Percentiles rank a stretch among this genome's conserved stretches.
Conservation (phyloP, 2,113 vertebrate species). For the Megalops atlanticus region DNA sequence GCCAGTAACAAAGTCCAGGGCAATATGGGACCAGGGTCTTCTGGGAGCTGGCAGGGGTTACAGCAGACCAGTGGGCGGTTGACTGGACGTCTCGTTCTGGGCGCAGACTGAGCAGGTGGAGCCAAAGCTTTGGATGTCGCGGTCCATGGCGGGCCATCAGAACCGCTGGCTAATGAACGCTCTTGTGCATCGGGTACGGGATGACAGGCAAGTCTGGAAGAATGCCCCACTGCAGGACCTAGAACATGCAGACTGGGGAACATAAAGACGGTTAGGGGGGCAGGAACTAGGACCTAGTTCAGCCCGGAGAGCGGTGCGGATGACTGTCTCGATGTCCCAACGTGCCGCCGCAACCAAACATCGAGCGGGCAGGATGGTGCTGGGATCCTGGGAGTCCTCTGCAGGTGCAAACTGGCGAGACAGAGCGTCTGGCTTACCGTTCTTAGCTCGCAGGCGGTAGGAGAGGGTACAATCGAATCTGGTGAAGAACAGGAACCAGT, state of each 20-base stretch:
- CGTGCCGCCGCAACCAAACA: background rate
- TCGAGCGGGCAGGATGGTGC: background rate
- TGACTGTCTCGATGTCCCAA: background rate
- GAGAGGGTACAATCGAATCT: background rate
- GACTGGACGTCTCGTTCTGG: background rate
- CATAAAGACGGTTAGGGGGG: background rate
- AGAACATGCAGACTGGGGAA: background rate
- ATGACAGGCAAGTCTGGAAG: background rate
- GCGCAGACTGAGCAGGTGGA: conserved; percentile 3
- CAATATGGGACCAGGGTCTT: too few species aligned
- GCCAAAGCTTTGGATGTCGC: background rate
- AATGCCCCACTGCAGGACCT: conserved; percentile 16
- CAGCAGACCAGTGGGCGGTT: background rate
- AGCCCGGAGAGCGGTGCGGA: background rate
- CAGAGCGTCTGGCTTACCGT: conserved; percentile 6
- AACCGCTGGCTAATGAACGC: background rate
- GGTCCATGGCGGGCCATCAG: background rate
- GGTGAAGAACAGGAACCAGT: background rate
- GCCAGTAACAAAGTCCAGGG: too few species aligned
- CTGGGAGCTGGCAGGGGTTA: too few species aligned
- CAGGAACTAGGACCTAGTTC: background rate
- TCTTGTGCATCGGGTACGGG: background rate
- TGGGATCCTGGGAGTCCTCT: background rate
- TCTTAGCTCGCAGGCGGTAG: background rate
- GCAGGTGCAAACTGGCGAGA: background rate